Conservation (phyloP, 2,797 vertebrate species). For the Cyprinodon diabolis region DNA sequence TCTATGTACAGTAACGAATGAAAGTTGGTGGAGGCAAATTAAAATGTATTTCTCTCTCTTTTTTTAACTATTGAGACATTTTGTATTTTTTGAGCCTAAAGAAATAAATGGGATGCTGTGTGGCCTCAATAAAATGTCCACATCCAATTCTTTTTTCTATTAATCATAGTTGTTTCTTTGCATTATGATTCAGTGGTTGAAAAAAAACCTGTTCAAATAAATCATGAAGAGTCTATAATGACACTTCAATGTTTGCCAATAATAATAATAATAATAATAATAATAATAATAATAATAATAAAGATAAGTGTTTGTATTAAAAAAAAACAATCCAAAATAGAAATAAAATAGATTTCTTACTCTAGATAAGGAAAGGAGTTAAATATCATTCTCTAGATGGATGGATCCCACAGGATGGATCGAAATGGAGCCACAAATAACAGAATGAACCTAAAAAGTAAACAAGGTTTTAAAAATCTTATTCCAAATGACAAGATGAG, state of each 20-base stretch:
- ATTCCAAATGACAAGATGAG: neutral
- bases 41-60: neutral
- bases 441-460: constrained; percentile 33
- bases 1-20: too few species aligned
- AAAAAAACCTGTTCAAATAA: neutral
- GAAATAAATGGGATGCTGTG: neutral
- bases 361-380: constrained; percentile 46
- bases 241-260: neutral
- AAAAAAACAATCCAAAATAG: neutral
- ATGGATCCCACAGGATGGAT: constrained; percentile 6
- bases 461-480: neutral
- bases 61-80: neutral
- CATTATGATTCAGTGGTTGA: neutral
- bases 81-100: neutral
- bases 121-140: neutral
- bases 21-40: neutral
- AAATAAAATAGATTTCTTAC: constrained; percentile 53
- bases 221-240: neutral
- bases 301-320: neutral
- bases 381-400: constrained; percentile 5
- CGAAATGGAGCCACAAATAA: constrained; percentile 6
- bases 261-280: too few species aligned
- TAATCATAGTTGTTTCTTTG: neutral
- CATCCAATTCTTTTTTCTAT: neutral
- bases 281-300: too few species aligned